phyloP scores from a whole-genome alignment of 92 coral and sea anemone genomes.

The Galaxea fascicularis region DNA sequence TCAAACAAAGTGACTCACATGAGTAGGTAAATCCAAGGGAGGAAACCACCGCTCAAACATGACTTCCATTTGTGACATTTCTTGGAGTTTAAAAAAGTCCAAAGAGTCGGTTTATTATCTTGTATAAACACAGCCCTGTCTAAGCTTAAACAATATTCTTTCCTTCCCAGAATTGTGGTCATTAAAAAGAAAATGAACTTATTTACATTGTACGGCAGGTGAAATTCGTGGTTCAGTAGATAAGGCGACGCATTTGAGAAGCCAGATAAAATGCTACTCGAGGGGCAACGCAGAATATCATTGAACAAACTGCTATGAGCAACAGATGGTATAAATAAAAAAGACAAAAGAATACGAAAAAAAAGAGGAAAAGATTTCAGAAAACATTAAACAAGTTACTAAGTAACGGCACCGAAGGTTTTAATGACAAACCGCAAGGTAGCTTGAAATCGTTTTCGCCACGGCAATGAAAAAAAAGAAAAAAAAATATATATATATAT shows the following conservation, averaged over 20 bases:
- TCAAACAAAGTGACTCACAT: slow-evolving; percentile 8
- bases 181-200: slow-evolving; percentile 20
- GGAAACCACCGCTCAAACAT: not conserved
- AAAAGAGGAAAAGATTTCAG: slow-evolving; percentile 19
- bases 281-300: not conserved
- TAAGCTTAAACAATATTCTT: slow-evolving; percentile 22
- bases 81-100: slow-evolving; percentile 21
- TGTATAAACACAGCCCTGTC: slow-evolving; percentile 8
- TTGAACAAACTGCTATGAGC: slow-evolving; percentile 25
- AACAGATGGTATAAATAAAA: slow-evolving; percentile 34
- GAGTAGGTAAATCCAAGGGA: not conserved
- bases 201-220: slow-evolving; percentile 28
- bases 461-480: not conserved
- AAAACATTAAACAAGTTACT: slow-evolving; percentile 40
- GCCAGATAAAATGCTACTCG: not conserved
- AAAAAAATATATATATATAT: too few species aligned
- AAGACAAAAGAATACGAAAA: slow-evolving; percentile 18
- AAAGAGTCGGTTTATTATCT: slow-evolving; percentile 1
- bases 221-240: not conserved
- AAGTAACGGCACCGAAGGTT: slow-evolving; percentile 25
- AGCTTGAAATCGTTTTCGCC: not conserved
- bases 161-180: not conserved
- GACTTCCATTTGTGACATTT: not conserved
- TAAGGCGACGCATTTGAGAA: not conserved
- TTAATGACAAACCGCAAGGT: not conserved